Evolutionary conservation across 2,113 vertebrate genomes (phyloP).

Genomic region (Hiodon alosoides): DNA sequence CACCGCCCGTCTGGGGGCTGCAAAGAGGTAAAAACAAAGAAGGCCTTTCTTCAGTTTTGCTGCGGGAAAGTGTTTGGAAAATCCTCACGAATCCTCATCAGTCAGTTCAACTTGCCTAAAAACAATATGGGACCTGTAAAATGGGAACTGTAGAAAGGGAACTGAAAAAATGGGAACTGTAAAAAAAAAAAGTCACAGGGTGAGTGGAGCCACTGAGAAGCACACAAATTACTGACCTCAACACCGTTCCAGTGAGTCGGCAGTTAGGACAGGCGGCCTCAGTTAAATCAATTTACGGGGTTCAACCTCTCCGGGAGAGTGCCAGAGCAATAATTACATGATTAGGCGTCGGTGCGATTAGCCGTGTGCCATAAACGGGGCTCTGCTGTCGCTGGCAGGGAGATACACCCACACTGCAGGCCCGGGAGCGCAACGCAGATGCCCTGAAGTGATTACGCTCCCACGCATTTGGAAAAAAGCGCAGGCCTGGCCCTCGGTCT

Average conservation of each 20-base stretch:
- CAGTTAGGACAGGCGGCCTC: background rate
- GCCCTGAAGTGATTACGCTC: constrained; percentile 2
- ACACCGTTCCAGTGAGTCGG: background rate
- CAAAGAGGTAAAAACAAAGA: too few relatives aligned
- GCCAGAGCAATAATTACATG: constrained; percentile 2
- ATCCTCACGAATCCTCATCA: too few relatives aligned
- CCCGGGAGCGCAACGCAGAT: background rate
- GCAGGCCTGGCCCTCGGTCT: too few relatives aligned
- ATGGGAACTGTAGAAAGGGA: too few relatives aligned
- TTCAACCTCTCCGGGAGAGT: background rate
- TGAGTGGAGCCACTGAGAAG: background rate
- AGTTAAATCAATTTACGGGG: background rate
- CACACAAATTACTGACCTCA: background rate
- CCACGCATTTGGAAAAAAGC: background rate
- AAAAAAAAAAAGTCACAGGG: too few relatives aligned
- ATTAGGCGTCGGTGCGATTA: background rate
- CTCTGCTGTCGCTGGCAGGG: background rate
- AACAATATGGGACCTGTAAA: too few relatives aligned
- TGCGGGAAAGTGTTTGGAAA: too few relatives aligned
- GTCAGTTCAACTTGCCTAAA: too few relatives aligned
- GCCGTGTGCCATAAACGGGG: constrained; percentile 4
- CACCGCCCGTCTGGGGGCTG: too few relatives aligned
- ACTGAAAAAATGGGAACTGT: too few relatives aligned
- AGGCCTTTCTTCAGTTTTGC: too few relatives aligned
- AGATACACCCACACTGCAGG: background rate